Evolutionary conservation across 2,797 vertebrate species (phyloP).

Genomic region (Zalophus californianus): DNA sequence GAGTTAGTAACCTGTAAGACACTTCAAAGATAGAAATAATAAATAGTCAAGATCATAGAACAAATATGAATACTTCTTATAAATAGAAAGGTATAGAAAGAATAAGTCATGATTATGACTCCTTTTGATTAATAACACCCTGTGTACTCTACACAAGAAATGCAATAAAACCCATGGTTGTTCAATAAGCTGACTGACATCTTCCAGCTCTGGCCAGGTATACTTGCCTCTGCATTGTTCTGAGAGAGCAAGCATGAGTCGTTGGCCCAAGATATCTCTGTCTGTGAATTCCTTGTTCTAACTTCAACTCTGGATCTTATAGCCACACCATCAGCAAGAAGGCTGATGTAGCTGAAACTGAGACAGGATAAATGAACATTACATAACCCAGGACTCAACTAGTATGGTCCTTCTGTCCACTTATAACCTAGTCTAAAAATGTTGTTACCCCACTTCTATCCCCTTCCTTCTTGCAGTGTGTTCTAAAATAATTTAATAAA

Average conservation of each 20-base stretch:
- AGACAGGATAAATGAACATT: background rate
- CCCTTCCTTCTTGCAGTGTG: background rate
- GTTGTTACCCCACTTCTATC: background rate
- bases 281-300: background rate
- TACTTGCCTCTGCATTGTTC: background rate
- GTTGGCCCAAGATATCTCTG: background rate
- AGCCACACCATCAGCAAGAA: background rate
- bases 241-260: background rate
- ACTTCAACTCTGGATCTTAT: background rate
- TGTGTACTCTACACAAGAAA: background rate
- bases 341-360: background rate
- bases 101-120: background rate
- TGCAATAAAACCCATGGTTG: background rate
- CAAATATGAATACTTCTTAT: background rate
- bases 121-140: background rate
- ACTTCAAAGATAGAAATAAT: background rate
- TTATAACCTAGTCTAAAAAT: background rate
- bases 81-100: background rate
- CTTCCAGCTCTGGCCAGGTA: background rate
- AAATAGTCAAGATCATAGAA: conserved; percentile 3
- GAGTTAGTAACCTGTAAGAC: conserved; percentile 31
- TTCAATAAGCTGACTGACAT: background rate
- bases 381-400: background rate
- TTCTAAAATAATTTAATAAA: conserved; percentile 10
- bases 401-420: background rate